Evolutionary conservation across 2,888 invertebrate species (phyloP).

Genomic region (Mesodorylaimus sp.): DNA sequence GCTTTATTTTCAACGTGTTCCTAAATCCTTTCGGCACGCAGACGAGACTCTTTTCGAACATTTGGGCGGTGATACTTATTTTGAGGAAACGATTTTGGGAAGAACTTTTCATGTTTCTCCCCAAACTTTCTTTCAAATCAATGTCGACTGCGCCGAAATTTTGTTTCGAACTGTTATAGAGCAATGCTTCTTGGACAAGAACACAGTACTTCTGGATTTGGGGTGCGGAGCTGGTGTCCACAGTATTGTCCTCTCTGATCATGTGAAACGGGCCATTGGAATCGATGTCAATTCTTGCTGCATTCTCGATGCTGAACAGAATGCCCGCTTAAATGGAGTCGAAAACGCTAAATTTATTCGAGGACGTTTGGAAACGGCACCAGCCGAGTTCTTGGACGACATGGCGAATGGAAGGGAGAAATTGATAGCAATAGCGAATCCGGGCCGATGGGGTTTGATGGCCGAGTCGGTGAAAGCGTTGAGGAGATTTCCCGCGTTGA

Average conservation of each 20-base stretch:
- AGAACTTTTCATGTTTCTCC: too few relatives aligned
- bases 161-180: too few relatives aligned
- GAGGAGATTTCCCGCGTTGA: constrained; percentile 50
- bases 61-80: too few relatives aligned
- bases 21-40: too few relatives aligned
- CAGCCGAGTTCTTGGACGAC: constrained; percentile 59
- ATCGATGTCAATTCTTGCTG: constrained; percentile 62
- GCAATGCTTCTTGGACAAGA: too few relatives aligned
- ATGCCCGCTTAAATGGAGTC: constrained; percentile 67
- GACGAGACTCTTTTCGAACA: too few relatives aligned
- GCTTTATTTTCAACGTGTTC: too few relatives aligned
- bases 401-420: constrained; percentile 32
- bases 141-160: too few relatives aligned
- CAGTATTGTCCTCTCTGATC: constrained; percentile 56
- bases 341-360: constrained; percentile 48
- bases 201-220: constrained; percentile 83
- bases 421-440: constrained; percentile 74
- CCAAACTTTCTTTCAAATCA: too few relatives aligned
- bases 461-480: constrained; percentile 35
- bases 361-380: constrained; percentile 69
- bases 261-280: constrained; percentile 55
- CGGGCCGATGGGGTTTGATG: constrained; percentile 80
- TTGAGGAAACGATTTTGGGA: too few relatives aligned
- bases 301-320: constrained; percentile 69
- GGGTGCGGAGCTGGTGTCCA: constrained; percentile 97